Evolutionary conservation across 2,113 vertebrate species (phyloP), one percentile per base, ranked within the genome.

Genomic region (Scomber japonicus): DNA sequence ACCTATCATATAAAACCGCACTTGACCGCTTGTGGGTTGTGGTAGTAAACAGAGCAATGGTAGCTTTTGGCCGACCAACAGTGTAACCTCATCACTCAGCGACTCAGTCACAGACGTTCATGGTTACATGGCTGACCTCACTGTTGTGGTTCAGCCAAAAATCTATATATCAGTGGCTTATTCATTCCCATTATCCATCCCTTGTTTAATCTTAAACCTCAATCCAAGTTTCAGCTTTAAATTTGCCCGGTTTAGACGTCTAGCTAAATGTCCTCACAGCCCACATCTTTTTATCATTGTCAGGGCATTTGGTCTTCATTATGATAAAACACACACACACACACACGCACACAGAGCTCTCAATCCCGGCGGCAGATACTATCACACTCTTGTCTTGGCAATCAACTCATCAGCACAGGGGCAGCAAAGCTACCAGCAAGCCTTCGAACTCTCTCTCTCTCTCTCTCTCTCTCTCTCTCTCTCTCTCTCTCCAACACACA

Each of bases 341-440:
- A 14, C 74, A 69, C 56, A 72, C 81, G 78, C 63, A 59, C 77
- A 77, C 71, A 48, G 0, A 55, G 19, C 59, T 50, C 65, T 72
- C 55, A 56, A 19, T 73, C 81, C 55, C 27, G 24, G 62, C 71
- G 60, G 61, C 71, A 82, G 86, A 91, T 87, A 49, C 68, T n/a
- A 90, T 92, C 87, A 80, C 64, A 75, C 60, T 60, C 81, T 66
- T 56, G 84, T 62, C 79, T 77, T 70, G n/a, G 81, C 83, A 91
- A 92, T 89, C 83, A 89, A 86, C 82, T 84, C 55, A 51, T 87
- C 89, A 85, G 72, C 57, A 44, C 71, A 53, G 71, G 72, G 30
- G 61, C 48, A 84, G 71, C 67, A 81, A 63, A 68, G 82, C 53
- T 49, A 74, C 61, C n/a, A 27, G 62, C 17, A 0, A 72, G 57